Evolutionary conservation across 2,888 invertebrate species (phyloP), one percentile per base, ranked within the genome.

Genomic region (Cordilura impudica): DNA sequence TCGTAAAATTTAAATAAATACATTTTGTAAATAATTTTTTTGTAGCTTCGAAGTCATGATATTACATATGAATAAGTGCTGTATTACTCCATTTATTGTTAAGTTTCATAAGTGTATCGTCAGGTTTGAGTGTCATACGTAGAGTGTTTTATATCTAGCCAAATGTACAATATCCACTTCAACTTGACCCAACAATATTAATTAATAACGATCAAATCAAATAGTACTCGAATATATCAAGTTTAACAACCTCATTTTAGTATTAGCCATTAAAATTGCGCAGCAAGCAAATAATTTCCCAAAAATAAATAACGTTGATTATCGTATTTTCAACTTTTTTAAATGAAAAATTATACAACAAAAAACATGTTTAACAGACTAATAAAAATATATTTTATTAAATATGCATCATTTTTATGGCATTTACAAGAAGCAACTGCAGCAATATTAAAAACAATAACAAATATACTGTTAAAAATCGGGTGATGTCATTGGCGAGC

Each of bases 401-500:
- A n/a, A n/a, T 35, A 35, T 35, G 12, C 10, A 12, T 12, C 1
- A 35, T 12, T 39, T 39, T n/a, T 39, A n/a, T 39, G n/a, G 4
- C 8, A 2, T 39, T 39, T 39, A 39, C 35, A 39, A 39, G 35
- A 39, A 39, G 35, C n/a, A 10, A 39, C 10, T 29, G 53, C 53
- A 53, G n/a, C n/a, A 29, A 29, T n/a, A n/a, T n/a, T n/a, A n/a
- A 14, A 5, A 29, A 51, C 5, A 53, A 29, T 16, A 29, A 53
- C 10, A 39, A 58, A 39, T 39, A 39, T 58, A 43, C 39, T 23
- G 39, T 58, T 58, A 43, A 58, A 58, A 58, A 58, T 43, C 39
- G 58, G 58, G 58, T 58, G 58, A 58, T 58, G 58, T 58, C 58
- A 58, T 58, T 58, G 58, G 6, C 43, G 43, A 43, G 39, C 21